These are phyloP conservation scores for Sarcophilus harrisii DNA, from an alignment of 2,797 vertebrate species.

Conservation along the genomic window DNA sequence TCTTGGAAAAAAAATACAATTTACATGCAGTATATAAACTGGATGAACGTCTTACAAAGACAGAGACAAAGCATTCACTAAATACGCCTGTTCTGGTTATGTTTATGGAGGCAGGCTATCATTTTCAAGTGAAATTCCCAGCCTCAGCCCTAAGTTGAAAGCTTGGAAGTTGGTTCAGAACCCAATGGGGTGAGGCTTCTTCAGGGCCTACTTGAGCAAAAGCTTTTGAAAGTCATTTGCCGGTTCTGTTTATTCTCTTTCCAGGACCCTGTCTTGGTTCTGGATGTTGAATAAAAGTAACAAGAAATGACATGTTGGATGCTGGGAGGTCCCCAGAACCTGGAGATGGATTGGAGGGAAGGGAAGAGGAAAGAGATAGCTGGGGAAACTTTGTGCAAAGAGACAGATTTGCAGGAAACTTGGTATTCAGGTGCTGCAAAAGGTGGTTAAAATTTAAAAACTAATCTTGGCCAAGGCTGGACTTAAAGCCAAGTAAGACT, in stretches of 20 bases:
- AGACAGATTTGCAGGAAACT: neutral
- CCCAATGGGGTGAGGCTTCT: neutral
- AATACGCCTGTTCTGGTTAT: constrained; percentile 26
- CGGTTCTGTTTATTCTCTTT: neutral
- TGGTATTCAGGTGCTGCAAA: neutral
- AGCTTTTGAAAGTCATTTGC: neutral
- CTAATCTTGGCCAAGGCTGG: neutral
- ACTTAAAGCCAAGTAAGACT: neutral
- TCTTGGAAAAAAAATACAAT: constrained; percentile 66
- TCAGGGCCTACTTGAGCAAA: neutral
- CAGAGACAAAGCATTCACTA: constrained; percentile 61
- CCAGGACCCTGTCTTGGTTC: accelerated
- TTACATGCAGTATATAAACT: constrained; percentile 68
- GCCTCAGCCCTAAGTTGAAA: neutral
- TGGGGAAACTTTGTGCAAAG: neutral
- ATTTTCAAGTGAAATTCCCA: constrained; percentile 6
- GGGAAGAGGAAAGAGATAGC: neutral
- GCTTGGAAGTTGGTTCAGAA: neutral
- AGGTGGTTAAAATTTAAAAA: neutral
- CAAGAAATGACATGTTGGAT: neutral
- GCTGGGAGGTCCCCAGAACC: neutral
- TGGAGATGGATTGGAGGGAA: neutral
- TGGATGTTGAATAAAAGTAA: neutral
- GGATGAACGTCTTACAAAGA: constrained; percentile 75
- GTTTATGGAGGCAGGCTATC: neutral